Evolutionary conservation across 2,888 invertebrate species (phyloP), one percentile per base, ranked within the genome.

Genomic region (Ischnura elegans): DNA sequence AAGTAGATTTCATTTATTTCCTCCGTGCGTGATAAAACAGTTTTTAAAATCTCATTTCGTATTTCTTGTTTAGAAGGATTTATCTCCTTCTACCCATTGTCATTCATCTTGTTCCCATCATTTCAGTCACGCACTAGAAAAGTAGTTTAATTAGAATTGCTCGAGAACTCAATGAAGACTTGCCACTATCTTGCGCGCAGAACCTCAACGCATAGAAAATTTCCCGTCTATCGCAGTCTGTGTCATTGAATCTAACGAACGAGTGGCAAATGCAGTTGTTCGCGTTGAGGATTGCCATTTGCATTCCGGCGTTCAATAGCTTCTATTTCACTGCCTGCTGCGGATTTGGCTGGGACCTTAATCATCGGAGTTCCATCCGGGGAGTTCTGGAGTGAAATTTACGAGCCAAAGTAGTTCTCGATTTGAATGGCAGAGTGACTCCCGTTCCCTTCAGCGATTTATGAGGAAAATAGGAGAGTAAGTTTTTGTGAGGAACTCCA

Each of bases 261-360:
- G 36, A 76, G 10, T 76, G 36, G 29, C 29, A 76, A 76, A 76
- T 76, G 13, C 76, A 76, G 36, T 76, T 76, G 36, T 76, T 10
- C 5, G 36, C 76, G 36, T 76, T 36, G 16, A 76, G 76, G 76
- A 25, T 76, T 36, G 29, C n/a, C 76, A 76, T 76, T 76, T 76
- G 36, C 29, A 76, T 76, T 36, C 76, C 16, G 16, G 16, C n/a
- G 76, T 76, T 36, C 66, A 29, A 76, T 76, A 36, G 36, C 76
- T 76, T 76, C 36, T 36, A 36, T 76, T 36, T 36, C 76, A 36
- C 76, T 36, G 76, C 2, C 36, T 36, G 76, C 76, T 36, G 8
- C 76, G 76, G 76, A 76, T 76, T 76, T 76, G 76, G 36, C 76
- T n/a, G 76, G 76, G 36, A 76, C 76, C 76, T 76, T 76, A 36